A percentile compares a stretch with the other conserved stretches of the same genome.
phyloP scores from a whole-genome alignment of 2,113 vertebrate genomes.

The Sturnira hondurensis region DNA sequence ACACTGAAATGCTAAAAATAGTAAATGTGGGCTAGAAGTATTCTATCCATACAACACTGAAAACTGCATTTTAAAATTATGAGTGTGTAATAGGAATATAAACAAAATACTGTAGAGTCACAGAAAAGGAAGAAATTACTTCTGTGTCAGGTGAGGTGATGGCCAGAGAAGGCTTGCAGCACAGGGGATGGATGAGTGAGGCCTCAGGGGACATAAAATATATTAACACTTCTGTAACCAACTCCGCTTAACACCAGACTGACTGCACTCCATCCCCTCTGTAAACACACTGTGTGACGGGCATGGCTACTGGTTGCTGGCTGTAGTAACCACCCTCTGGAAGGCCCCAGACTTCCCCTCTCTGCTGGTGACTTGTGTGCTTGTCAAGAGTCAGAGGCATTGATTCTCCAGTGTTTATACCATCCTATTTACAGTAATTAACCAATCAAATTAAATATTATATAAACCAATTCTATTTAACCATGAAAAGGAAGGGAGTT shows the following conservation, averaged over 20 bases:
- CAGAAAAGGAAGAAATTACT: not conserved
- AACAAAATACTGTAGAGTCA: not conserved
- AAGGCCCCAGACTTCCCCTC: not conserved
- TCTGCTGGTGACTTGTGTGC: not conserved
- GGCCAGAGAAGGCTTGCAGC: not conserved
- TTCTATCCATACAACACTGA: not conserved
- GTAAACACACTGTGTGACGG: not conserved
- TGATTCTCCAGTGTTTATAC: not conserved
- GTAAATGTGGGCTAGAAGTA: not conserved
- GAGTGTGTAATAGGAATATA: not conserved
- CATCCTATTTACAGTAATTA: not conserved
- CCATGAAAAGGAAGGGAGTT: not conserved
- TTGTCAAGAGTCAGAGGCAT: not conserved
- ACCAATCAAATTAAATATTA: not conserved
- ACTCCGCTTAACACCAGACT: not conserved
- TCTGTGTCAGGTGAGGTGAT: not conserved
- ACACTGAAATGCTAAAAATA: not conserved
- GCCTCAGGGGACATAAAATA: not conserved
- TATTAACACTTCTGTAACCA: not conserved
- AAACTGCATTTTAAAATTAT: not conserved
- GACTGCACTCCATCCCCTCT: not conserved
- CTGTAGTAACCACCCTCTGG: not conserved
- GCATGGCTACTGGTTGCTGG: not conserved
- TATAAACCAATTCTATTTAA: not conserved
- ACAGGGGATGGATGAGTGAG: not conserved